Evolutionary conservation across 2,797 vertebrate genomes (phyloP).

Genomic region (Halcyon badia): DNA sequence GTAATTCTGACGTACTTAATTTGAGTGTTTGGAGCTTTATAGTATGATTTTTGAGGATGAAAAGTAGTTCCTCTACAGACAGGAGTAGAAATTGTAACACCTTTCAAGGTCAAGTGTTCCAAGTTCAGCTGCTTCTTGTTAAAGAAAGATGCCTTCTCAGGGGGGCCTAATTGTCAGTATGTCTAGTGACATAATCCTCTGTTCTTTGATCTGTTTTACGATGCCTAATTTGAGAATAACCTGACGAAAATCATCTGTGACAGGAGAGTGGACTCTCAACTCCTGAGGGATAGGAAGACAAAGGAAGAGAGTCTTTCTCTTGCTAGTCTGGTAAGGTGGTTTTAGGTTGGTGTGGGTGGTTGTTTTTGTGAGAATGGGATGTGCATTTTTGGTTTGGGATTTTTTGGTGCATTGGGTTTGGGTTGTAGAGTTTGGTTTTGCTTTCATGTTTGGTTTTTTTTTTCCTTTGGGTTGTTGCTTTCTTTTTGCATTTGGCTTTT

Average conservation of each 20-base stretch:
- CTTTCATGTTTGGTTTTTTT: accelerated
- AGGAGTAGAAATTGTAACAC: not conserved
- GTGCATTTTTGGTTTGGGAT: not conserved
- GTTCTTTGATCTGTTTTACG: not conserved
- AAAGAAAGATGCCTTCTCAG: not conserved
- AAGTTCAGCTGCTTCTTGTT: not conserved
- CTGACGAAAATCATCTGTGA: not conserved
- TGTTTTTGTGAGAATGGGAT: not conserved
- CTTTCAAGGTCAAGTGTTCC: not conserved
- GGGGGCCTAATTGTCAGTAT: not conserved
- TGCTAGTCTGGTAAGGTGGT: not conserved
- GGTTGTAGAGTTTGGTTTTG: not conserved
- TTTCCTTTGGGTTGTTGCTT: not conserved
- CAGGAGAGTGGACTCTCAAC: not conserved
- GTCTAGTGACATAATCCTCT: not conserved
- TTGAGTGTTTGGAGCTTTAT: not conserved
- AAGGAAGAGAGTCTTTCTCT: not conserved
- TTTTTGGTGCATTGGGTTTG: not conserved
- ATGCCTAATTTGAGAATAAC: not conserved
- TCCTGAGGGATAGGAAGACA: not conserved
- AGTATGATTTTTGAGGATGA: not conserved
- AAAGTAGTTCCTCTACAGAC: not conserved
- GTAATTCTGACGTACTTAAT: not conserved
- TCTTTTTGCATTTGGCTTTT: not conserved
- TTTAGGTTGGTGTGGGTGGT: not conserved